These are phyloP conservation scores for Halcyon leucocephala DNA, from an alignment of 2,797 vertebrate species.

Conservation along the genomic window DNA sequence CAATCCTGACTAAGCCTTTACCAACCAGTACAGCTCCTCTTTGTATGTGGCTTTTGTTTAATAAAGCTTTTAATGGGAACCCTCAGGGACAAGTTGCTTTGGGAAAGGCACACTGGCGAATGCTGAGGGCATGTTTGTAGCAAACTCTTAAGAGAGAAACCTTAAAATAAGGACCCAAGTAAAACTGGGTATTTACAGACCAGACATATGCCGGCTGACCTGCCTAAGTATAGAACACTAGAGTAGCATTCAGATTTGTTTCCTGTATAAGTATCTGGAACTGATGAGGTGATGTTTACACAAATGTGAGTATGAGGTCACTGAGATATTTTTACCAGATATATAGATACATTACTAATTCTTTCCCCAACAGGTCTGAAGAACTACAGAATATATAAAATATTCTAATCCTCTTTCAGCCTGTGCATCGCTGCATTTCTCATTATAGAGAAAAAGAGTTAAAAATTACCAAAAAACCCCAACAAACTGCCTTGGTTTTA, in stretches of 20 bases:
- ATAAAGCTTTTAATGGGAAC: conserved; percentile 57
- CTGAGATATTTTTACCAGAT: conserved; percentile 83
- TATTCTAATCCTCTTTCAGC: conserved; percentile 28
- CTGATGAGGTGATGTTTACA: conserved; percentile 83
- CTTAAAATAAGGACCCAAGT: conserved; percentile 80
- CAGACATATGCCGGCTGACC: conserved; percentile 81
- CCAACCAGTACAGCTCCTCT: conserved; percentile 16
- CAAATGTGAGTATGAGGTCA: conserved; percentile 85
- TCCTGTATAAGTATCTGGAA: conserved; percentile 82
- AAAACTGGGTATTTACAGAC: conserved; percentile 81
- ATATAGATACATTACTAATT: conserved; percentile 82
- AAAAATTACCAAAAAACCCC: neutral
- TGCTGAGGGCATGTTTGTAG: neutral
- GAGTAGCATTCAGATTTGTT: conserved; percentile 81
- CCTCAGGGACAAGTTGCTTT: neutral
- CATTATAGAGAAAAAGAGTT: conserved; percentile 17
- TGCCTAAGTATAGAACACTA: conserved; percentile 84
- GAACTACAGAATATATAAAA: conserved; percentile 54
- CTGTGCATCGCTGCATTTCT: neutral
- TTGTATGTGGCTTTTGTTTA: conserved; percentile 44
- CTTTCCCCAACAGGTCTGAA: conserved; percentile 75
- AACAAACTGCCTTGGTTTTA: neutral
- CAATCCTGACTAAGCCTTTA: conserved; percentile 28
- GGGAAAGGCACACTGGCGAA: conserved; percentile 29
- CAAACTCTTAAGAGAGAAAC: conserved; percentile 68